Conservation (phyloP, 1,140 invertebrate genomes). For the Drosophila chauvacae region DNA sequence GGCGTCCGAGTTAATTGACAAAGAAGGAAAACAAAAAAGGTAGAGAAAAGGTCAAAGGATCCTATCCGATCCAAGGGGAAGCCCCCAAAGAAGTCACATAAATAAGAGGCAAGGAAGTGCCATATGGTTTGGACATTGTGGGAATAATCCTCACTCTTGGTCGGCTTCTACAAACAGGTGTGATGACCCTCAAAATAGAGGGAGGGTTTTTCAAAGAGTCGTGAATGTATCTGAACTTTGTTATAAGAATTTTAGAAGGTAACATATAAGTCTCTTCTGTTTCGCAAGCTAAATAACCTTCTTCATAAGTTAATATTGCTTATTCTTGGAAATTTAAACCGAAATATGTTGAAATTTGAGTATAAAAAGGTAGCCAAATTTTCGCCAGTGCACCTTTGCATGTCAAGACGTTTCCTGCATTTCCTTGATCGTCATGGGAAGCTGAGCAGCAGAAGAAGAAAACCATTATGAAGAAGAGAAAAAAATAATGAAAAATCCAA, state of each 20-base stretch:
- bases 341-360: background rate
- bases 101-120: background rate
- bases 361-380: background rate
- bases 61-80: constrained; percentile 16
- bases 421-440: constrained; percentile 70
- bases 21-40: constrained; percentile 11
- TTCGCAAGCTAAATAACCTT: too few species aligned
- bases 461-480: constrained; percentile 7
- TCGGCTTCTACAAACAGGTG: constrained; percentile 12
- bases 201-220: background rate
- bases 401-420: constrained; percentile 63
- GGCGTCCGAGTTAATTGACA: constrained; percentile 45
- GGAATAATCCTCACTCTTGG: constrained; percentile 18
- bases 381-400: constrained; percentile 28
- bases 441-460: constrained; percentile 51
- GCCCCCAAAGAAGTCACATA: constrained; percentile 21
- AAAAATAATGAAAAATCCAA: constrained; percentile 8
- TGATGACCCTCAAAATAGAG: background rate
- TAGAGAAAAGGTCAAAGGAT: constrained; percentile 33
- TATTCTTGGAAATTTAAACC: background rate
- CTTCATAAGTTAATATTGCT: too few species aligned
- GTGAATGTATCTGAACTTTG: background rate
- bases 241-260: background rate
- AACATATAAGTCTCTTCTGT: background rate
- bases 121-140: constrained; percentile 22